Percentiles rank a stretch among this genome's conserved stretches.
Evolutionary conservation across 2,113 vertebrate genomes (phyloP).

Genomic region (Heterochromis multidens): DNA sequence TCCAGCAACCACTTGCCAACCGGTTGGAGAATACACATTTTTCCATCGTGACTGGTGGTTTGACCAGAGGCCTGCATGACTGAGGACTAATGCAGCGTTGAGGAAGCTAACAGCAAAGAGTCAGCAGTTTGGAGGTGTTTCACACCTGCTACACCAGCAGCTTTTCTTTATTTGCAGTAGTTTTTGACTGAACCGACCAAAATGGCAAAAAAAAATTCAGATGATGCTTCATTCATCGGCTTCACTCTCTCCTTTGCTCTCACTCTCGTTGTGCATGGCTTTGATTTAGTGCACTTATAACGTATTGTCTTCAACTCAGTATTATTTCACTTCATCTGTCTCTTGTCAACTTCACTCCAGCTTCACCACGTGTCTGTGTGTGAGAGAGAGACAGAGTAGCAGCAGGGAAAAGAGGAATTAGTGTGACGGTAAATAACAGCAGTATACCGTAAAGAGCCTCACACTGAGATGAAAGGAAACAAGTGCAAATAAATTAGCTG

Average conservation of each 20-base stretch:
- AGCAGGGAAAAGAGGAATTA: not conserved
- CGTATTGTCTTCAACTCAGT: not conserved
- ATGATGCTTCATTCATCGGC: not conserved
- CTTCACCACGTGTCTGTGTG: not conserved
- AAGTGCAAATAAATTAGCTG: accelerated
- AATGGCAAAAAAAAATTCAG: not conserved
- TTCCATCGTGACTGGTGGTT: not conserved
- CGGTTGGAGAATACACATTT: not conserved
- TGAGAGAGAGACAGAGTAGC: no score
- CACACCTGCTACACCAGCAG: not conserved
- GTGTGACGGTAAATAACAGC: not conserved
- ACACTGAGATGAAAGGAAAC: not conserved
- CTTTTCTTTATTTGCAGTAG: not conserved
- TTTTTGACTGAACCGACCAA: not conserved
- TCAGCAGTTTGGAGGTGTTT: not conserved
- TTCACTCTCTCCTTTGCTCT: not conserved
- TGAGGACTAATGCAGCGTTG: not conserved
- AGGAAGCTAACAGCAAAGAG: not conserved
- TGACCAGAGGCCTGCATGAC: not conserved
- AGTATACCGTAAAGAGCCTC: not conserved
- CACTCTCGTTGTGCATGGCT: not conserved
- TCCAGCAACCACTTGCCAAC: not conserved
- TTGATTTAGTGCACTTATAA: not conserved
- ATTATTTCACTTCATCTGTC: not conserved
- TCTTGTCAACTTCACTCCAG: not conserved